A percentile compares a stretch with the other conserved stretches of the same genome.
phyloP scores from a whole-genome alignment of 2,888 invertebrate genomes.

The Argyra leucocephala region DNA sequence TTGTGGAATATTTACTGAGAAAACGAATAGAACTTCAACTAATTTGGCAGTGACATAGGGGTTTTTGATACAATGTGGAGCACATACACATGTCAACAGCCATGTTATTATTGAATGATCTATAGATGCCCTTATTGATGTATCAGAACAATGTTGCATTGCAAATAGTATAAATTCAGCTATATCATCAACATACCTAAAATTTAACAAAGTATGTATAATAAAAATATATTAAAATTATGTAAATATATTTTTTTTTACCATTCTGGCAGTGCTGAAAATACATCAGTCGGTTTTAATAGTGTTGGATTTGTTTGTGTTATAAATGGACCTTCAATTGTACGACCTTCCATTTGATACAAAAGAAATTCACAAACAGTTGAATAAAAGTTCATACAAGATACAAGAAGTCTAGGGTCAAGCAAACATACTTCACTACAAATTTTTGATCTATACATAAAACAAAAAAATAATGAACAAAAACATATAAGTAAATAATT shows the following conservation, averaged over 20 bases:
- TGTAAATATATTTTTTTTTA: background rate
- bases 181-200: constrained; percentile 79
- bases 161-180: constrained; percentile 91
- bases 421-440: constrained; percentile 85
- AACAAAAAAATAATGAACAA: constrained; percentile 8
- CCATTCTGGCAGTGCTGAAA: constrained; percentile 92
- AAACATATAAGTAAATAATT: background rate
- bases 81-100: constrained; percentile 81
- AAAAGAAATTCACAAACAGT: constrained; percentile 72
- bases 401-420: constrained; percentile 71
- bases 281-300: constrained; percentile 59
- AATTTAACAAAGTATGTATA: too few relatives aligned
- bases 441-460: constrained; percentile 63
- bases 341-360: constrained; percentile 51
- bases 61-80: constrained; percentile 84
- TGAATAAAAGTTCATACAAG: constrained; percentile 79
- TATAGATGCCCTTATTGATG: constrained; percentile 63
- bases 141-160: constrained; percentile 62
- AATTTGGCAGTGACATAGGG: constrained; percentile 95
- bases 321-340: constrained; percentile 44
- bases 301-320: constrained; percentile 50
- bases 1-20: constrained; percentile 58
- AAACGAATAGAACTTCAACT: constrained; percentile 78
- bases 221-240: background rate
- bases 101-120: constrained; percentile 79